Conservation (phyloP, 2,888 invertebrate genomes). For the Cyrtodaria siliqua region DNA sequence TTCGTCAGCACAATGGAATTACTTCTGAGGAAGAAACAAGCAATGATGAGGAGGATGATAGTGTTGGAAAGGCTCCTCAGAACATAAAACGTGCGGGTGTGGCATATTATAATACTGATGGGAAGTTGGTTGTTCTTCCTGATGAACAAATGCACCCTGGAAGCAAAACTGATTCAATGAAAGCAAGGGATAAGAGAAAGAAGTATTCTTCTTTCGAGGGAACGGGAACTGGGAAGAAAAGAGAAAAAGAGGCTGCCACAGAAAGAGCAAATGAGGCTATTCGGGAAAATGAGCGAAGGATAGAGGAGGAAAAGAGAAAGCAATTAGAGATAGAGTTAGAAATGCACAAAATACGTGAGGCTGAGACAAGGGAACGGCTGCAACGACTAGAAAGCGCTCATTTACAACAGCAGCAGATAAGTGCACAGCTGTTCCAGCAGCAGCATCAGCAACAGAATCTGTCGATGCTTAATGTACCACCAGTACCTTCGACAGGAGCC, state of each 20-base stretch:
- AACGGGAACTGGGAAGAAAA: conserved; percentile 41
- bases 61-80: conserved; percentile 43
- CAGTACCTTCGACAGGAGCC: conserved; percentile 58
- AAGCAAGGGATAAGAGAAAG: conserved; percentile 3
- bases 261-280: conserved; percentile 58
- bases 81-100: conserved; percentile 74
- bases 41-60: conserved; percentile 58
- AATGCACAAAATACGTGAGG: conserved; percentile 68
- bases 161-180: neutral
- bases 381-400: conserved; percentile 72
- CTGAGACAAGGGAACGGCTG: conserved; percentile 72
- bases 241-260: conserved; percentile 68
- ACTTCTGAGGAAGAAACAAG: conserved; percentile 39
- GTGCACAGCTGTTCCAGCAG: conserved; percentile 66
- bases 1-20: neutral
- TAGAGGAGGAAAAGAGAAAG: conserved; percentile 71
- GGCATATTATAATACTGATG: conserved; percentile 71
- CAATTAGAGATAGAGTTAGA: conserved; percentile 75
- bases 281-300: conserved; percentile 68
- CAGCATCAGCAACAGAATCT: conserved; percentile 66
- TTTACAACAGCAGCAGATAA: conserved; percentile 70
- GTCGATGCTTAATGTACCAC: conserved; percentile 56
- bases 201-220: conserved; percentile 30
- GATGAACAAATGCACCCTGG: conserved; percentile 38
- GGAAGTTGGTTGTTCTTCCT: conserved; percentile 72